A percentile compares a stretch with the other conserved stretches of the same genome.
Evolutionary conservation across 1,140 invertebrate genomes (phyloP).

Genomic region (Leptestheria dahalacensis): DNA sequence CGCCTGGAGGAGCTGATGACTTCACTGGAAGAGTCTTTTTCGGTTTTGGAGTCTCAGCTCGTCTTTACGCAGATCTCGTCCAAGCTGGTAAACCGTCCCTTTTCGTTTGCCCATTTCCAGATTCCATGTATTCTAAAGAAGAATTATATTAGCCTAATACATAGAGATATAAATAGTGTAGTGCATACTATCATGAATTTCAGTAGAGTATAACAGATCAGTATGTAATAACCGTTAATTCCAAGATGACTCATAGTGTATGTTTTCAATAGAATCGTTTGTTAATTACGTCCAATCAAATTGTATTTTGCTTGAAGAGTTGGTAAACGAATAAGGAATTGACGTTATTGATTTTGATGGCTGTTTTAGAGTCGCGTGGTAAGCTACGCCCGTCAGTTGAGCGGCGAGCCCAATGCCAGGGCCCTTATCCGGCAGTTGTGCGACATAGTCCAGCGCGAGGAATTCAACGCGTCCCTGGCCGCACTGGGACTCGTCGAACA

Average conservation of each 20-base stretch:
- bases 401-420: neutral
- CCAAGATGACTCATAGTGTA: no score
- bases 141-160: no score
- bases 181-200: no score
- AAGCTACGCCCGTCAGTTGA: neutral
- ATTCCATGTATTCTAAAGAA: no score
- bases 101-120: neutral
- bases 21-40: neutral
- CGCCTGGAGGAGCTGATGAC: conserved; percentile 5
- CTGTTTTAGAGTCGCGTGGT: neutral
- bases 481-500: conserved; percentile 35
- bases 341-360: neutral
- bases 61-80: conserved; percentile 1
- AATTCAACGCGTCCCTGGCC: conserved; percentile 39
- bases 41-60: neutral
- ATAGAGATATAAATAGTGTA: no score
- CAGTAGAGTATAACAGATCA: no score
- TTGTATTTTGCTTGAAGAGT: neutral
- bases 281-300: no score
- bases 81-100: neutral
- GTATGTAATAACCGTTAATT: no score
- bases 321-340: neutral
- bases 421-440: conserved; percentile 25
- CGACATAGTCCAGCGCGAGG: conserved; percentile 40
- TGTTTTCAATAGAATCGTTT: no score